Conservation (phyloP, 2,888 invertebrate species). For the Physocephala rufipes region DNA sequence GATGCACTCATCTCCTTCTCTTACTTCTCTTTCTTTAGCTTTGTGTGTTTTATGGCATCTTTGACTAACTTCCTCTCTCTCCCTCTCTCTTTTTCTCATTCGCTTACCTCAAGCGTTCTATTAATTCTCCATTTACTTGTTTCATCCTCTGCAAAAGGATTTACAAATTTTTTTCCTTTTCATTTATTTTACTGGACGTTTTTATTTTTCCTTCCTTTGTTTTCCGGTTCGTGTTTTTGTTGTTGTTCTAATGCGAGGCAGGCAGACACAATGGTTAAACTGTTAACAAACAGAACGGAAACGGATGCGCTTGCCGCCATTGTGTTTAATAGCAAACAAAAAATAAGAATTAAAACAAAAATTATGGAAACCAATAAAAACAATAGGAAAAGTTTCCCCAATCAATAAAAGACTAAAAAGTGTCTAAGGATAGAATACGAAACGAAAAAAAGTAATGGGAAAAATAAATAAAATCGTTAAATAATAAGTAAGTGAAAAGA, state of each 20-base stretch:
- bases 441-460: neutral
- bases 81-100: too few species aligned
- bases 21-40: neutral
- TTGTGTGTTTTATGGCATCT: too few species aligned
- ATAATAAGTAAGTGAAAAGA: neutral
- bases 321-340: slow-evolving; percentile 33
- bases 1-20: neutral
- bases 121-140: too few species aligned
- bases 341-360: slow-evolving; percentile 31
- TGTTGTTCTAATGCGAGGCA: neutral
- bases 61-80: too few species aligned
- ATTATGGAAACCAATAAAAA: neutral
- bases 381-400: neutral
- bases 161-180: too few species aligned
- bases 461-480: neutral
- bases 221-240: neutral
- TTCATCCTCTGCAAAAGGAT: too few species aligned
- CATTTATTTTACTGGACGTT: too few species aligned
- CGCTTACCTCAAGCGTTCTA: too few species aligned
- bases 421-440: neutral
- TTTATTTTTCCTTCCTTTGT: neutral
- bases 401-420: neutral
- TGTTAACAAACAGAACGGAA: slow-evolving; percentile 38
- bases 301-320: slow-evolving; percentile 46
- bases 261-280: neutral